phyloP scores from a whole-genome alignment of 2,797 vertebrate genomes.

The Coregonus ussuriensis region DNA sequence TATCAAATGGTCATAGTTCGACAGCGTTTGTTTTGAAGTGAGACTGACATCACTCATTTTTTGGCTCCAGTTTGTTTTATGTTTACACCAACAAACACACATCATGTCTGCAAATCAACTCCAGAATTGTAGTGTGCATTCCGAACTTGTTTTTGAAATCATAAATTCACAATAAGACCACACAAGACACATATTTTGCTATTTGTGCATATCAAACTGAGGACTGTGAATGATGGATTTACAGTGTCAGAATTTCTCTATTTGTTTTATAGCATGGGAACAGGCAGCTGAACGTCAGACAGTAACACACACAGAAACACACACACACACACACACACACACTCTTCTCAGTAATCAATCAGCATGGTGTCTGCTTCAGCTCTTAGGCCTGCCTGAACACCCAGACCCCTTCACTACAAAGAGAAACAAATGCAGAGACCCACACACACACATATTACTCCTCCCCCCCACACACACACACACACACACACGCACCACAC shows the following conservation, averaged over 20 bases:
- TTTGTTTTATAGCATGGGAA: constrained; percentile 18
- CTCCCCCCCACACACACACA: neutral
- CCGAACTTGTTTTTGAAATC: neutral
- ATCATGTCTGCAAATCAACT: constrained; percentile 19
- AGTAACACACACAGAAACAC: constrained; percentile 6
- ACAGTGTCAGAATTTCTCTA: neutral
- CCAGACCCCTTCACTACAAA: neutral
- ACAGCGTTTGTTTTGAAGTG: constrained; percentile 13
- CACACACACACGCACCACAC: neutral
- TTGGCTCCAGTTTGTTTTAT: neutral
- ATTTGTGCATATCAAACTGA: constrained; percentile 2
- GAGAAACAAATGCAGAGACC: neutral
- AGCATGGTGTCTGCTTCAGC: neutral
- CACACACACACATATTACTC: neutral
- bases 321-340: constrained; percentile 4
- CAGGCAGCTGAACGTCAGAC: neutral
- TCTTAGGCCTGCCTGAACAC: neutral
- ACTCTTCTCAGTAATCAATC: constrained; percentile 1
- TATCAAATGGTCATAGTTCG: constrained; percentile 2
- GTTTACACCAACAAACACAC: constrained; percentile 10
- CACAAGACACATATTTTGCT: constrained; percentile 8
- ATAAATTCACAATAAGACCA: constrained; percentile 4
- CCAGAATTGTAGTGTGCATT: constrained; percentile 7
- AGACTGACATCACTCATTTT: constrained; percentile 13
- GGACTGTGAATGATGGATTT: neutral